Conservation (phyloP, 2,113 vertebrate genomes). For the Zosterops pallidus region DNA sequence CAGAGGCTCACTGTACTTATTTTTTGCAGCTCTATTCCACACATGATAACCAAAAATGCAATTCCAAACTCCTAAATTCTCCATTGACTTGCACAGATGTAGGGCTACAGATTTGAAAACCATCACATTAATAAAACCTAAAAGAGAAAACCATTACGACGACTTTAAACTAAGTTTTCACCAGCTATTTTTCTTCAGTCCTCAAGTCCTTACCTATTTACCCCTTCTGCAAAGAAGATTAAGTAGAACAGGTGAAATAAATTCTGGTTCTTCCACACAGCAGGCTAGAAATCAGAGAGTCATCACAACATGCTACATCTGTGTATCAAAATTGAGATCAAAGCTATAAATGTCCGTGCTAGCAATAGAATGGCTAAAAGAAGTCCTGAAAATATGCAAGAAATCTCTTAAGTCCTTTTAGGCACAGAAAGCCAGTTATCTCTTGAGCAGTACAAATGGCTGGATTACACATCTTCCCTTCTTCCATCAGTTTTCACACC, state of each 20-base stretch:
- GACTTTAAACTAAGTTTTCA: not conserved
- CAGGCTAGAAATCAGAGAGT: not conserved
- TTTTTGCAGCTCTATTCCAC: not conserved
- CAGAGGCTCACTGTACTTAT: not conserved
- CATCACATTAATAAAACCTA: not conserved
- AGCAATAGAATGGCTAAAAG: not conserved
- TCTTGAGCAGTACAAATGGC: not conserved
- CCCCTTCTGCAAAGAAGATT: not conserved
- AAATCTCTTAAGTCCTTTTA: not conserved
- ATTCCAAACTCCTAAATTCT: not conserved
- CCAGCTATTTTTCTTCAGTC: not conserved
- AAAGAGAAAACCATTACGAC: not conserved
- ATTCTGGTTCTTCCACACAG: not conserved
- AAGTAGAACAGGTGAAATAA: not conserved
- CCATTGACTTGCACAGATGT: not conserved
- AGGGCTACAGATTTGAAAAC: not conserved
- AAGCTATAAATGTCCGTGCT: not conserved
- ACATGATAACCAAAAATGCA: not conserved
- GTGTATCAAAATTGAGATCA: not conserved
- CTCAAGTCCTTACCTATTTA: not conserved
- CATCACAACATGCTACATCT: fast-evolving
- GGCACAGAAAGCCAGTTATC: not conserved
- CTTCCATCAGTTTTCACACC: not conserved
- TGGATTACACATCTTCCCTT: not conserved
- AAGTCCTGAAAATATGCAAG: not conserved